Conservation (phyloP, 2,113 vertebrate genomes). For the Conger conger region DNA sequence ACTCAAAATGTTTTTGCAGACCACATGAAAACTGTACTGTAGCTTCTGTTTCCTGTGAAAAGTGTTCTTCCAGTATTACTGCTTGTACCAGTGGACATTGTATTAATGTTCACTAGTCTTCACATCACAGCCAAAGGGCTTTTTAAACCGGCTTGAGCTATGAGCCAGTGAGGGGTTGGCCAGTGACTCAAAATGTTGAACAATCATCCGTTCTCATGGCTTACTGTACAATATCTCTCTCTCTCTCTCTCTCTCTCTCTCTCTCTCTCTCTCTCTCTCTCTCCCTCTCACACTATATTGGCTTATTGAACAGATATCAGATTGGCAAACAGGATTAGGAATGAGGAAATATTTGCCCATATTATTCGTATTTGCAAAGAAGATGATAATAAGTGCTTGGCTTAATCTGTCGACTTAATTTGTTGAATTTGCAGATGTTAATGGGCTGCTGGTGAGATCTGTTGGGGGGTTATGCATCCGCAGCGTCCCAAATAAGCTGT, state of each 20-base stretch:
- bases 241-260: neutral
- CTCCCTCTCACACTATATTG: neutral
- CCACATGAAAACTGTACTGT: too few species aligned
- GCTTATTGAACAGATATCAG: neutral
- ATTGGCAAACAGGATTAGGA: neutral
- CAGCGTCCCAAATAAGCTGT: too few species aligned
- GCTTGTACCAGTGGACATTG: neutral
- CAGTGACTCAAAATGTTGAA: neutral
- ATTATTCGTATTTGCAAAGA: neutral
- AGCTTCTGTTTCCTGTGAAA: too few species aligned
- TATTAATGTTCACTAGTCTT: neutral
- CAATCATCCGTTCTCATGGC: neutral
- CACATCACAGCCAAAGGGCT: neutral
- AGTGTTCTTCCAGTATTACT: neutral
- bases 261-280: neutral
- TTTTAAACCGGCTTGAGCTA: neutral
- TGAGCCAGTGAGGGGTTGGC: neutral
- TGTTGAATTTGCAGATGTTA: neutral
- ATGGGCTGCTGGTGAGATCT: neutral
- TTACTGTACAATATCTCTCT: neutral
- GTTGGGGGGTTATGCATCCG: too few species aligned
- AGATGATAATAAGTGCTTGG: neutral
- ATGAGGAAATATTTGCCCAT: neutral
- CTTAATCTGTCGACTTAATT: neutral
- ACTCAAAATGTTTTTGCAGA: too few species aligned